Percentiles rank a stretch among this genome's conserved stretches.
These are phyloP conservation scores for Drosophila parthenogenetica DNA, from an alignment of 2,888 invertebrate species.

Conservation along the genomic window DNA sequence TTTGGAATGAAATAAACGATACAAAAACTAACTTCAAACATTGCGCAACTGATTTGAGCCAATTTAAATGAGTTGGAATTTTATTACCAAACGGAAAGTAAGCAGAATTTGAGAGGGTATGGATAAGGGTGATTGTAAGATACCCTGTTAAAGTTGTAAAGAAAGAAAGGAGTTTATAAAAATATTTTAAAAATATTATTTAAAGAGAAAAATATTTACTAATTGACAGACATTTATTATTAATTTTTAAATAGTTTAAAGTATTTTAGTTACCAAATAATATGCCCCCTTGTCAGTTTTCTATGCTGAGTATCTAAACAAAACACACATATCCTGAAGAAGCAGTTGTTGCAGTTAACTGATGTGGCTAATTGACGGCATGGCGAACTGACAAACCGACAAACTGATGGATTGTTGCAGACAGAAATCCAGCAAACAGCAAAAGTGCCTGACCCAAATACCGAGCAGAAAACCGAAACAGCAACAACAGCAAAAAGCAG, in stretches of 20 bases:
- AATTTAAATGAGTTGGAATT: slow-evolving; percentile 53
- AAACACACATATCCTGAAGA: slow-evolving; percentile 11
- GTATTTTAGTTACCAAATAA: too few relatives aligned
- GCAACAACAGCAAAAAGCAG: slow-evolving; percentile 1
- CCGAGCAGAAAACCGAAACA: slow-evolving; percentile 32
- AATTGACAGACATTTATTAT: too few relatives aligned
- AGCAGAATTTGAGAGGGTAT: not conserved
- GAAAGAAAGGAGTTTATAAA: too few relatives aligned
- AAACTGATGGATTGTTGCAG: slow-evolving; percentile 41
- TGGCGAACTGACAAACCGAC: slow-evolving; percentile 46
- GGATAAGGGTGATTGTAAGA: not conserved
- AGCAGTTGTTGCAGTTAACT: slow-evolving; percentile 25
- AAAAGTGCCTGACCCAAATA: slow-evolving; percentile 64
- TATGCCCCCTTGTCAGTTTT: not conserved
- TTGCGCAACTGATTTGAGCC: slow-evolving; percentile 35
- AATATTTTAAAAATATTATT: too few relatives aligned
- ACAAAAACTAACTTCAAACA: slow-evolving; percentile 14
- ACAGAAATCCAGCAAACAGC: slow-evolving; percentile 45
- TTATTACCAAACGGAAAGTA: slow-evolving; percentile 19
- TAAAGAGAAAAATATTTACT: too few relatives aligned
- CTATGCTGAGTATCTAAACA: not conserved
- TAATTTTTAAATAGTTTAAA: too few relatives aligned
- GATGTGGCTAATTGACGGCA: slow-evolving; percentile 40
- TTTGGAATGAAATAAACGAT: slow-evolving; percentile 20
- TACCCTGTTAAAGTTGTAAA: not conserved